Base-by-base conservation (phyloP, 2,113 vertebrate genomes). In the Empidonax alnorum region DNA sequence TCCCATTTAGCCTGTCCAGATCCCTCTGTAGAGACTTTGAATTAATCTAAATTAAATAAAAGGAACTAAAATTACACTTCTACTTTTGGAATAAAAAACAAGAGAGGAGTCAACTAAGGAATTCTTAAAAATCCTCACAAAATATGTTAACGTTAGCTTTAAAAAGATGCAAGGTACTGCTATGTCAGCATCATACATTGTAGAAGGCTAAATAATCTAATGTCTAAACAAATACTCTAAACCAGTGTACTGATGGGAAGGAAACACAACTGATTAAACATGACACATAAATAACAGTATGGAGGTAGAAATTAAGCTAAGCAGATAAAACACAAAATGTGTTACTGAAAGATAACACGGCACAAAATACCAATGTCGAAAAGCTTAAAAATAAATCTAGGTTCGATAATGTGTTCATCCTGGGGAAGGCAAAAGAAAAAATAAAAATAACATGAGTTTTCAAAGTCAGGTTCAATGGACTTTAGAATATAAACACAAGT, bases 221-320 rank as follows among this genome's bases (percentile, higher is more conserved):
- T 17, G 30, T 41, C 65, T 49, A 75, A 89, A 68, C 44, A 87
- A 88, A 89, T 31, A 33, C 44, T 44, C 21, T 72, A 85, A 81
- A 42, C 17, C 27, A 68, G 49, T 24, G 13, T 81, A 90, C 21
- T 68, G 42, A 63, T 61, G 10, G 52, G 31, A 93, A 85, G 15
- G 65, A 90, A 92, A 72, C 24, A 72, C 14, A 87, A 37, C 47
- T 65, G 82, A 84, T 90, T 90, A 95, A 96, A 93, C 31, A 65
- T 65, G 65, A 50, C 49, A 81, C 16, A 85, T 59, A 93, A 95
- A 88, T 75, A 94, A 72, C 7, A 25, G 9, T 42, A 37, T 49
- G 28, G 28, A 86, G 28, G 52, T 71, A 21, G 31, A 83, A 90
- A 94, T 80, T 80, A 83, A 74, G 55, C 42, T 68, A 66, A 74